Evolutionary conservation across 2,113 vertebrate species (phyloP).

Genomic region (Elephantulus edwardii): DNA sequence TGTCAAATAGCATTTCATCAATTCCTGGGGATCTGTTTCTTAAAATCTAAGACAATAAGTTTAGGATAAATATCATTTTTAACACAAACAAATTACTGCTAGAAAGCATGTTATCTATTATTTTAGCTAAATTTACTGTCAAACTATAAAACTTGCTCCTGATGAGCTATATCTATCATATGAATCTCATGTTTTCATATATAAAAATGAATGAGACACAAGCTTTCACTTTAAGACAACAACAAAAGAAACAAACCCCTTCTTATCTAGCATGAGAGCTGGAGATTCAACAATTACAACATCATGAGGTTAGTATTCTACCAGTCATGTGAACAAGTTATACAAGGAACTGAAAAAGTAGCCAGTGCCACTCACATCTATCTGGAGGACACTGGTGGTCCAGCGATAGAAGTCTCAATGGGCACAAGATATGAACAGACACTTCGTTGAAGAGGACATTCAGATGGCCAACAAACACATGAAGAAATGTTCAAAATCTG

Average conservation of each 20-base stretch:
- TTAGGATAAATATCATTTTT: background rate
- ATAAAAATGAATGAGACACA: background rate
- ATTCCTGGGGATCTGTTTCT: no score
- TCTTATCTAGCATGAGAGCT: background rate
- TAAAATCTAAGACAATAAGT: background rate
- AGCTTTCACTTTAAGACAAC: background rate
- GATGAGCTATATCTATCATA: background rate
- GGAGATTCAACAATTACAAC: background rate
- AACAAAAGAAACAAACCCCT: no score
- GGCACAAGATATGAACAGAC: no score
- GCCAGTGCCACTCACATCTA: background rate
- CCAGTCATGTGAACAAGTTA: background rate
- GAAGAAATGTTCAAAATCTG: no score
- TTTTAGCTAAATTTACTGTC: background rate
- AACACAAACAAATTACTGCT: background rate
- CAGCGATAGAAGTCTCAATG: no score
- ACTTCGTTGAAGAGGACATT: no score
- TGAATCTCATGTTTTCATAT: background rate
- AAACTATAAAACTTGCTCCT: slow-evolving; percentile 7
- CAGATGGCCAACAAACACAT: no score
- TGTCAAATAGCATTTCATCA: no score
- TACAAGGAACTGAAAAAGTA: background rate
- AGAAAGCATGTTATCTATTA: background rate
- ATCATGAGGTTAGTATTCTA: background rate
- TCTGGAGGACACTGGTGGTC: no score